A percentile compares a stretch with the other conserved stretches of the same genome.
phyloP scores from a whole-genome alignment of 1,140 invertebrate species.

The Acromyrmex charruanus region DNA sequence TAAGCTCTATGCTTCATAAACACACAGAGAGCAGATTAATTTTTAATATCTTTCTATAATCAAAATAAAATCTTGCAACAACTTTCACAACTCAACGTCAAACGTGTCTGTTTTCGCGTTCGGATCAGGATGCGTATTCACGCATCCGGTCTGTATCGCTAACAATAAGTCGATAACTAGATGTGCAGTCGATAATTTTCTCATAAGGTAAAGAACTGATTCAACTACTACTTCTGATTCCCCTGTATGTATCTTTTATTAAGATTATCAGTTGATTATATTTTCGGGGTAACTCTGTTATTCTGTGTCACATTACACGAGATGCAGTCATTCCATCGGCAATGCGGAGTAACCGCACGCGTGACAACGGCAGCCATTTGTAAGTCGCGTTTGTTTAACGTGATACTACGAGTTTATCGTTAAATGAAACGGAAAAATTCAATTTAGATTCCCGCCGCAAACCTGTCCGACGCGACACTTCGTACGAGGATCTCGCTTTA shows the following conservation, averaged over 20 bases:
- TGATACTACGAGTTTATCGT: constrained; percentile 71
- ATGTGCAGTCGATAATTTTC: too few species aligned
- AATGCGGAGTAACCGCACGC: background rate
- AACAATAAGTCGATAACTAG: too few species aligned
- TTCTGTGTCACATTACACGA: background rate
- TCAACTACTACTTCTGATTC: too few species aligned
- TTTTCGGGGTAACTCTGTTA: background rate
- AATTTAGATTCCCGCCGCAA: constrained; percentile 71
- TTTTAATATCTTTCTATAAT: too few species aligned
- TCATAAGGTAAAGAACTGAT: too few species aligned
- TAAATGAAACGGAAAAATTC: constrained; percentile 80
- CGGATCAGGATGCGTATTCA: too few species aligned
- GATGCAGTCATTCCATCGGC: background rate
- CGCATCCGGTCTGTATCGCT: too few species aligned
- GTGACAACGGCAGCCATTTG: constrained; percentile 30
- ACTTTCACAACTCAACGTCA: too few species aligned
- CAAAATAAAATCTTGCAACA: too few species aligned
- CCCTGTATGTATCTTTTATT: background rate
- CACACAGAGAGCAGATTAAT: too few species aligned
- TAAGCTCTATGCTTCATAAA: constrained; percentile 10
- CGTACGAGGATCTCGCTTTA: background rate
- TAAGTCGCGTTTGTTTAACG: constrained; percentile 70
- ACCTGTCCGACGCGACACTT: constrained; percentile 5
- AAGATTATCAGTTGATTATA: background rate
- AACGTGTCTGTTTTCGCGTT: too few species aligned